Conservation (phyloP, 2,113 vertebrate species). For the Amphiprion ocellaris region DNA sequence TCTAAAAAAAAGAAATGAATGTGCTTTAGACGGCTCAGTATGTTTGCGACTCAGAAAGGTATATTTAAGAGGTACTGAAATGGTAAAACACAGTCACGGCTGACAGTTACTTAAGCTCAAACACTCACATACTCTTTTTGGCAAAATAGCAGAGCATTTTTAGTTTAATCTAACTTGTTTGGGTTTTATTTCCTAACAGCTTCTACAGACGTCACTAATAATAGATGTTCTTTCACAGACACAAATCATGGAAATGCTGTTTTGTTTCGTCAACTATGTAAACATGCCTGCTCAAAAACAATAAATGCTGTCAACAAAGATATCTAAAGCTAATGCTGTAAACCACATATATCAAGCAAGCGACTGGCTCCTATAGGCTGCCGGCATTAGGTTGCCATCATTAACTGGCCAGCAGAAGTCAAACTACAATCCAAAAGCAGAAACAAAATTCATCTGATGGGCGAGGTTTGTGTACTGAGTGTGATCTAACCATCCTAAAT, state of each 20-base stretch:
- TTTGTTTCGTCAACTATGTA: slow-evolving; percentile 29
- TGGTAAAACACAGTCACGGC: background rate
- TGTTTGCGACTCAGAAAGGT: slow-evolving; percentile 24
- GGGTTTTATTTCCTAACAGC: slow-evolving; percentile 1
- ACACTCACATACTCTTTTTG: slow-evolving; percentile 35
- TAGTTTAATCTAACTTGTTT: slow-evolving; percentile 11
- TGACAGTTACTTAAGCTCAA: slow-evolving; percentile 2
- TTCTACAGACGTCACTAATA: background rate
- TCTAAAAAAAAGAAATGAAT: background rate
- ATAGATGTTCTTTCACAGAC: slow-evolving; percentile 8
- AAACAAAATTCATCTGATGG: slow-evolving; percentile 17
- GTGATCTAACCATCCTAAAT: background rate
- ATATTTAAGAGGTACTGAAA: slow-evolving; percentile 24
- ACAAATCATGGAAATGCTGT: slow-evolving; percentile 31
- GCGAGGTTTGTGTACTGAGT: background rate
- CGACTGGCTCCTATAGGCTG: background rate
- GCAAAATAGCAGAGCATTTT: slow-evolving; percentile 37
- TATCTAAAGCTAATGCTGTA: slow-evolving; percentile 46
- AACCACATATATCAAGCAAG: slow-evolving; percentile 12
- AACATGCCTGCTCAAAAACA: slow-evolving; percentile 11
- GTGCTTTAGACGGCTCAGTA: slow-evolving; percentile 29
- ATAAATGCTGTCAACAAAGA: slow-evolving; percentile 19
- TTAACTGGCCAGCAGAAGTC: background rate
- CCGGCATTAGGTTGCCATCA: background rate
- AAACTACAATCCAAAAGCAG: slow-evolving; percentile 16